A percentile compares a stretch with the other conserved stretches of the same genome.
Conservation (phyloP, 2,888 invertebrate species). For the Thymelicus sylvestris region DNA sequence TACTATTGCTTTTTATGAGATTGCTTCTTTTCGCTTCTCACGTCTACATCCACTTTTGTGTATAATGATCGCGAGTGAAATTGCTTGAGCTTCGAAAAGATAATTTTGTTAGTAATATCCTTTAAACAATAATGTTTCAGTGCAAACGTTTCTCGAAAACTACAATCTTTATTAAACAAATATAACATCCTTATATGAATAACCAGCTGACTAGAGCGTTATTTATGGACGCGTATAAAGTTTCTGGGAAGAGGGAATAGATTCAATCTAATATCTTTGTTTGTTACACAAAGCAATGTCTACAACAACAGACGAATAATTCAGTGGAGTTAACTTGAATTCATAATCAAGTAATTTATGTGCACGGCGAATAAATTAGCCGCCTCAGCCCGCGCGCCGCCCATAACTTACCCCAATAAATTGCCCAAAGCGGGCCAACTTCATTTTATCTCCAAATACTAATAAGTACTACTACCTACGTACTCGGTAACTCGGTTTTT, state of each 20-base stretch:
- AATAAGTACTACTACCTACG: slow-evolving; percentile 79
- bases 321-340: slow-evolving; percentile 82
- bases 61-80: slow-evolving; percentile 31
- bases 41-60: slow-evolving; percentile 42
- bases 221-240: slow-evolving; percentile 46
- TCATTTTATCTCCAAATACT: slow-evolving; percentile 84
- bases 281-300: slow-evolving; percentile 78
- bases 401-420: slow-evolving; percentile 85
- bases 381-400: slow-evolving; percentile 80
- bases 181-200: slow-evolving; percentile 6
- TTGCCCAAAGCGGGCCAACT: slow-evolving; percentile 83
- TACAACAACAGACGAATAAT: slow-evolving; percentile 82
- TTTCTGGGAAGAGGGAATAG: slow-evolving; percentile 60
- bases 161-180: background rate
- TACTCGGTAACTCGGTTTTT: slow-evolving; percentile 62
- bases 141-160: background rate
- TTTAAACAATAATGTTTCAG: slow-evolving; percentile 4
- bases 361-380: slow-evolving; percentile 85
- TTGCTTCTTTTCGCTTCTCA: slow-evolving; percentile 68
- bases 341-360: slow-evolving; percentile 85
- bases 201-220: slow-evolving; percentile 7
- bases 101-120: background rate
- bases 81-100: slow-evolving; percentile 13
- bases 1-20: slow-evolving; percentile 80
- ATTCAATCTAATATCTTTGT: slow-evolving; percentile 76